A percentile compares a stretch with the other conserved stretches of the same genome.
Evolutionary conservation across 1,140 invertebrate genomes (phyloP).

Genomic region (Drosophila tani): DNA sequence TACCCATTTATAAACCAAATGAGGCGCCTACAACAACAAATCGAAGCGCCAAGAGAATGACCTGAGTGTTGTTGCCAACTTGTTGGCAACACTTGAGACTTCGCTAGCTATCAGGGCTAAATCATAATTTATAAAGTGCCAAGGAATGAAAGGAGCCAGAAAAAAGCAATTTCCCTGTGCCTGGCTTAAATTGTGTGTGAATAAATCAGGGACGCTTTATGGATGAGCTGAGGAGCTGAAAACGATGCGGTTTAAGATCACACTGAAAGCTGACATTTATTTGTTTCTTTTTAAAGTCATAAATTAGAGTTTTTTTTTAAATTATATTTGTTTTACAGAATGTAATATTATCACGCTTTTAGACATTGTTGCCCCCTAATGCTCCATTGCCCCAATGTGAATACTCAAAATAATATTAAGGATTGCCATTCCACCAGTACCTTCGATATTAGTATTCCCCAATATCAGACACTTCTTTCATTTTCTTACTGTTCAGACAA

Average conservation of each 20-base stretch:
- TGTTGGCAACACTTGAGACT: conserved; percentile 51
- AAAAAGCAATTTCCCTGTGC: conserved; percentile 22
- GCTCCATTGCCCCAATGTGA: no score
- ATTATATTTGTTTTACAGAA: not conserved
- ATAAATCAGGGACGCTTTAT: conserved; percentile 16
- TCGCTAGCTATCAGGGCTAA: conserved; percentile 36
- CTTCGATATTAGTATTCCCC: not conserved
- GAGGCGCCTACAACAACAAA: conserved; percentile 48
- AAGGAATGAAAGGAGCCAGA: conserved; percentile 17
- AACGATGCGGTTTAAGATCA: conserved; percentile 9
- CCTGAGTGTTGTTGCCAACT: conserved; percentile 36
- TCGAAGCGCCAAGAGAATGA: not conserved
- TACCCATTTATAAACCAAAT: conserved; percentile 77
- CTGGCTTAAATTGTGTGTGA: conserved; percentile 13
- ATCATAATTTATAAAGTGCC: conserved; percentile 56
- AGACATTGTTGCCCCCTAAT: not conserved
- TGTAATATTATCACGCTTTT: no score
- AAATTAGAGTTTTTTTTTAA: conserved; percentile 4
- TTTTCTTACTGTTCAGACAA: no score
- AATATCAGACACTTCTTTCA: no score
- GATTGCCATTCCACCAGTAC: no score
- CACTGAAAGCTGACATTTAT: not conserved
- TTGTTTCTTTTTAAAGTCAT: not conserved
- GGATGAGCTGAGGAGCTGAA: not conserved
- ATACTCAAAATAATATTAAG: no score